Evolutionary conservation across 1,140 invertebrate genomes (phyloP), one percentile per base, ranked within the genome.

Genomic region (Nebria ingens): DNA sequence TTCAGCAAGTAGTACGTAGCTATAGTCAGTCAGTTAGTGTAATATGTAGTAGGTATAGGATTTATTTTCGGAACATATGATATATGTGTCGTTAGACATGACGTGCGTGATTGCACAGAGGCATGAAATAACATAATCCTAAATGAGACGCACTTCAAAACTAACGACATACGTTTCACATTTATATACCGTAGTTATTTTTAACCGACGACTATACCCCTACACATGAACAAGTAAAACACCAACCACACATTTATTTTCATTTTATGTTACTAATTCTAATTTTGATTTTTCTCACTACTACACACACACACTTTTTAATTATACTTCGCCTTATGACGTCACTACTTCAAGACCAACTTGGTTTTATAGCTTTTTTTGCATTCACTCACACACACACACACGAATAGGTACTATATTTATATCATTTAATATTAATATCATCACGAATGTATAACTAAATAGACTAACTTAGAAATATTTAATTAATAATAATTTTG

Each of bases 201-300:
- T 53, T 61, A 61, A 54, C 25, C 21, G n/a, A n/a, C n/a, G n/a
- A n/a, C n/a, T n/a, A n/a, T 52, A 61, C 60, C 58, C 60, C 60
- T 61, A 61, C 60, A 60, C 60, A 58, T 20, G 9, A 19, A 3
- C 4, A 56, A 60, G 54, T 58, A 40, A 59, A 61, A 59, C n/a
- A 61, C 59, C 59, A 60, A 59, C 58, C 57, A 53, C 53, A 62
- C 61, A 62, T 64, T n/a, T 64, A 61, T 62, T 62, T 64, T 64
- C 62, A 64, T 64, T 62, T 64, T 62, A 64, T n/a, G 62, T 63
- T 58, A 61, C 60, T 42, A 57, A 56, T 62, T 63, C 60, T 62
- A 61, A 58, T 60, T 63, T 56, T 60, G 60, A 63, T 62, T 62
- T 61, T 62, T 61, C 59, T 58, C n/a, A n/a, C 40, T 61, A 56